Evolutionary conservation across 2,113 vertebrate genomes (phyloP), one percentile per base, ranked within the genome.

Genomic region (Chionodraco myersi): DNA sequence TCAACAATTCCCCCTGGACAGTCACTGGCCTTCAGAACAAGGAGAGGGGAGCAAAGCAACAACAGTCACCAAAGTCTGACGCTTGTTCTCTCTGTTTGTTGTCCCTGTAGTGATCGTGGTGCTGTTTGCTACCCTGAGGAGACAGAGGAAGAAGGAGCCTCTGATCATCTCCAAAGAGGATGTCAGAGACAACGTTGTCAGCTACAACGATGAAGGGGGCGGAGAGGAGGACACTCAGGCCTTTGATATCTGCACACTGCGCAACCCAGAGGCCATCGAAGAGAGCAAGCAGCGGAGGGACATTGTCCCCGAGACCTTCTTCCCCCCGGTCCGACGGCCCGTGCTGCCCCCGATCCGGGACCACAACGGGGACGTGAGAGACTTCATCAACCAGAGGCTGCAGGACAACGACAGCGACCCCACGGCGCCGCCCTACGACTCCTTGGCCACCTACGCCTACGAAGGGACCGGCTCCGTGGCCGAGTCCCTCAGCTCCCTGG

Each of bases 121-220:
- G 71, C 87, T 99, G 89, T 99, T 99, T 68, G 96, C 97, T 36
- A 96, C 97, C 45, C 94, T 99, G 92, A 92, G 96, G 72, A 92
- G 97, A 54, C 98, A 98, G 89, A 89, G 96, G 77, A 99, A 99
- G 79, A 98, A 99, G 83, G 98, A 98, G 86, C 98, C 97, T 85
- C 94, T 98, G 94, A 99, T 99, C 94, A 96, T 99, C 91, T 99
- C 98, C 92, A 99, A 99, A 86, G 97, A 99, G 92, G 98, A 99
- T 84, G 97, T 99, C 92, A 91, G 97, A 78, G 97, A 99, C 93
- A 99, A 99, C 91, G 97, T 99, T 11, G 97, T 99, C 91, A 99
- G 97, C 83, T 99, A 99, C 89, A 98, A 99, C 0, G 98, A 99
- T 4, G 98, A 99, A 76, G 98, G 98, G 0, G 98, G 98, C 0